These are phyloP conservation scores for Agraylea sexmaculata DNA, from an alignment of 1,140 invertebrate genomes.

Conservation along the genomic window DNA sequence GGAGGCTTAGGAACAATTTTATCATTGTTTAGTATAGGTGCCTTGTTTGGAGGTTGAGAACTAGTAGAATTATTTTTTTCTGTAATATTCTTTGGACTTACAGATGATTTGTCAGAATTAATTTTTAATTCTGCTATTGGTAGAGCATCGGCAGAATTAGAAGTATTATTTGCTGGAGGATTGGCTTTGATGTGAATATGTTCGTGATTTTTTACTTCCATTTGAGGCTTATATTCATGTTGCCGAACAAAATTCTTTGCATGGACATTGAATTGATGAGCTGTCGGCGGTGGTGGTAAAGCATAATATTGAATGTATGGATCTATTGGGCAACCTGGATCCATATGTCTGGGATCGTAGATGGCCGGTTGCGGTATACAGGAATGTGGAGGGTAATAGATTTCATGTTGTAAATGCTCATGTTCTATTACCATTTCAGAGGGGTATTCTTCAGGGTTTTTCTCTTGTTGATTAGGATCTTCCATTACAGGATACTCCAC, in stretches of 20 bases:
- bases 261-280: constrained; percentile 39
- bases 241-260: constrained; percentile 38
- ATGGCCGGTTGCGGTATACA: constrained; percentile 31
- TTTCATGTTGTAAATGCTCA: constrained; percentile 30
- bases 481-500: constrained; percentile 36
- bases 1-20: constrained; percentile 29
- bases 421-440: constrained; percentile 39
- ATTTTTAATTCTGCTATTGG: constrained; percentile 40
- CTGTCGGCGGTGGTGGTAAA: constrained; percentile 22
- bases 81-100: constrained; percentile 27
- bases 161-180: constrained; percentile 18
- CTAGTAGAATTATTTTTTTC: constrained; percentile 5
- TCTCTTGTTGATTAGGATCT: constrained; percentile 31
- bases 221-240: constrained; percentile 25
- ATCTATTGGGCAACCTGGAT: constrained; percentile 26
- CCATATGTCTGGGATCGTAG: constrained; percentile 30
- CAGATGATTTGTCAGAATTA: constrained; percentile 26
- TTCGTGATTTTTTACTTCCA: constrained; percentile 28
- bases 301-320: constrained; percentile 22
- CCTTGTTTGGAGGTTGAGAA: constrained; percentile 20
- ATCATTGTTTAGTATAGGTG: constrained; percentile 21
- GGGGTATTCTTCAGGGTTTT: constrained; percentile 36
- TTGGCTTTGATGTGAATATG: constrained; percentile 18
- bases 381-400: constrained; percentile 37
- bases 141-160: constrained; percentile 25